Evolutionary conservation across 2,113 vertebrate species (phyloP).

Genomic region (Okapia johnstoni): DNA sequence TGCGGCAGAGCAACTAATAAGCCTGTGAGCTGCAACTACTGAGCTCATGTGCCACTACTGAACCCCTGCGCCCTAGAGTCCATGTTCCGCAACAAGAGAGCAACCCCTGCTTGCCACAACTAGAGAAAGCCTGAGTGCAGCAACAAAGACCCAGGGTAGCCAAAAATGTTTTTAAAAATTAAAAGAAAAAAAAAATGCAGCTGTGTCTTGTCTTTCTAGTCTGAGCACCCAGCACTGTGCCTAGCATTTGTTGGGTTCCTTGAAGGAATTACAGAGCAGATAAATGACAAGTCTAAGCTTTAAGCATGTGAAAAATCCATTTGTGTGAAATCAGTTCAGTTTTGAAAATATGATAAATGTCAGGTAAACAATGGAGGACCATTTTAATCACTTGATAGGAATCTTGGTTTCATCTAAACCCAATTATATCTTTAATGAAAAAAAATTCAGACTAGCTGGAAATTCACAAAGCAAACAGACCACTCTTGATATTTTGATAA

Average conservation of each 20-base stretch:
- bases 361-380: neutral
- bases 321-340: neutral
- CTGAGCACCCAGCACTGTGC: neutral
- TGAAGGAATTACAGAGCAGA: neutral
- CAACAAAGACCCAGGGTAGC: neutral
- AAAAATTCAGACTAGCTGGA: constrained; percentile 38
- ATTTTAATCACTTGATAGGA: neutral
- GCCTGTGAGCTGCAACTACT: neutral
- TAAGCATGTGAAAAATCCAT: constrained; percentile 34
- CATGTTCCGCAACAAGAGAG: neutral
- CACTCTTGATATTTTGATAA: constrained; percentile 78
- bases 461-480: constrained; percentile 64
- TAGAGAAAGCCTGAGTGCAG: neutral
- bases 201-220: neutral
- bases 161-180: neutral
- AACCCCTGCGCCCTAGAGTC: neutral
- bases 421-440: constrained; percentile 57
- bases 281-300: neutral
- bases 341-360: neutral
- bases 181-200: neutral
- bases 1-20: neutral
- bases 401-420: constrained; percentile 65
- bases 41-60: neutral
- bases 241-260: neutral
- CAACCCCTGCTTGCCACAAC: neutral